These are phyloP conservation scores for Poecilia picta DNA, from an alignment of 2,797 vertebrate genomes.

Conservation along the genomic window DNA sequence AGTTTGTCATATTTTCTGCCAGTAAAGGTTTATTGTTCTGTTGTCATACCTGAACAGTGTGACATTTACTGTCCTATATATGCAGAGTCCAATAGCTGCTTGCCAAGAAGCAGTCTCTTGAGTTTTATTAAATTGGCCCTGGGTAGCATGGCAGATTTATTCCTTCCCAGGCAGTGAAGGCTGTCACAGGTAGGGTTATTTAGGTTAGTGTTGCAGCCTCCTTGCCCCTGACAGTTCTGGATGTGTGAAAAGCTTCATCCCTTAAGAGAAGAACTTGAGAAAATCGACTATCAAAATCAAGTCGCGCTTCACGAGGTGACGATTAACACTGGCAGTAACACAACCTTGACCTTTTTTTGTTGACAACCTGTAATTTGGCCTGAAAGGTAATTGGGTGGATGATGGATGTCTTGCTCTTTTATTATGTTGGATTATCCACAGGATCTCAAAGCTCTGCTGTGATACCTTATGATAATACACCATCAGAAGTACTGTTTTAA, in stretches of 20 bases:
- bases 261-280: background rate
- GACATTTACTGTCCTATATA: slow-evolving; percentile 38
- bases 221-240: slow-evolving; percentile 22
- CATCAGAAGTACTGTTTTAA: background rate
- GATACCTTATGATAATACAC: background rate
- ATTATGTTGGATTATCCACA: slow-evolving; percentile 65
- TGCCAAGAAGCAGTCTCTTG: slow-evolving; percentile 31
- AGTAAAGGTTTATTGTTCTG: slow-evolving; percentile 27
- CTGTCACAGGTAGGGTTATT: slow-evolving; percentile 41
- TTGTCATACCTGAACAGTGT: slow-evolving; percentile 22
- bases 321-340: slow-evolving; percentile 24
- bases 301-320: slow-evolving; percentile 12
- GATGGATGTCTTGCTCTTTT: slow-evolving; percentile 70
- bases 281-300: slow-evolving; percentile 30
- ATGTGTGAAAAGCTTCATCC: slow-evolving; percentile 15
- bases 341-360: slow-evolving; percentile 64
- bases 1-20: slow-evolving; percentile 9
- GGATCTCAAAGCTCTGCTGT: background rate
- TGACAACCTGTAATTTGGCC: slow-evolving; percentile 61
- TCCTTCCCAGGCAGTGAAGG: slow-evolving; percentile 21
- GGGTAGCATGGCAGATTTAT: slow-evolving; percentile 43
- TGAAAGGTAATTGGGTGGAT: slow-evolving; percentile 68
- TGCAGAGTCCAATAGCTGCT: slow-evolving; percentile 31
- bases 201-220: slow-evolving; percentile 12
- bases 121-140: slow-evolving; percentile 46